A percentile compares a stretch with the other conserved stretches of the same genome.
Evolutionary conservation across 1,140 invertebrate species (phyloP).

Genomic region (Nomia melanderi): DNA sequence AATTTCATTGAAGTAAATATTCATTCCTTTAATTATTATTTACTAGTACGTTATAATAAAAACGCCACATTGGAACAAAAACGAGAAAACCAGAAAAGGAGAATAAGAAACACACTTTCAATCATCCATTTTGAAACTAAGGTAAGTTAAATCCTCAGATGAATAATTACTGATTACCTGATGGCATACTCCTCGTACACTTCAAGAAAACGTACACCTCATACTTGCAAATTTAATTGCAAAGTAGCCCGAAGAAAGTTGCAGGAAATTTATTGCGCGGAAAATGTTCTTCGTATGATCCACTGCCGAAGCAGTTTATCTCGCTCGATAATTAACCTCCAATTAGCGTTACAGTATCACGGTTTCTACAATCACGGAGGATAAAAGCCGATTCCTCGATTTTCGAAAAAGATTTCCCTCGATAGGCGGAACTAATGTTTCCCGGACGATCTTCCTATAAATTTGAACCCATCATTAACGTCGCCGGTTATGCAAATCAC

Average conservation of each 20-base stretch:
- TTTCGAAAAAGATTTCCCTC: constrained; percentile 12
- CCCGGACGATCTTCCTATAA: neutral
- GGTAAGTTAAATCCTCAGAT: too few relatives aligned
- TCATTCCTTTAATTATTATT: too few relatives aligned
- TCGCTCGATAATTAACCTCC: neutral
- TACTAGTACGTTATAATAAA: too few relatives aligned
- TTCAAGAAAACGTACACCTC: neutral
- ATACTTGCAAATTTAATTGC: constrained; percentile 7
- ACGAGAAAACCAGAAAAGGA: too few relatives aligned
- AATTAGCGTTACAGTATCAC: neutral
- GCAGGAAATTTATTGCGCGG: neutral
- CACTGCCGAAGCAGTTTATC: neutral
- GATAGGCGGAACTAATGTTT: neutral
- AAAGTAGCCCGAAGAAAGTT: neutral
- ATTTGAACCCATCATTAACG: neutral
- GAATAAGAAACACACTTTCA: too few relatives aligned
- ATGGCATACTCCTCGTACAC: neutral
- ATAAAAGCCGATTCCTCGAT: neutral
- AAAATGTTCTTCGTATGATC: neutral
- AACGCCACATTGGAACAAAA: too few relatives aligned
- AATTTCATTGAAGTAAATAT: too few relatives aligned
- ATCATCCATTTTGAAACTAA: too few relatives aligned
- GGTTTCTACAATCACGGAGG: neutral
- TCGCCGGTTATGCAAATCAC: neutral
- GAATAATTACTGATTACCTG: neutral